Conservation (phyloP, 1,140 invertebrate species). For the Papilio polyxenes region DNA sequence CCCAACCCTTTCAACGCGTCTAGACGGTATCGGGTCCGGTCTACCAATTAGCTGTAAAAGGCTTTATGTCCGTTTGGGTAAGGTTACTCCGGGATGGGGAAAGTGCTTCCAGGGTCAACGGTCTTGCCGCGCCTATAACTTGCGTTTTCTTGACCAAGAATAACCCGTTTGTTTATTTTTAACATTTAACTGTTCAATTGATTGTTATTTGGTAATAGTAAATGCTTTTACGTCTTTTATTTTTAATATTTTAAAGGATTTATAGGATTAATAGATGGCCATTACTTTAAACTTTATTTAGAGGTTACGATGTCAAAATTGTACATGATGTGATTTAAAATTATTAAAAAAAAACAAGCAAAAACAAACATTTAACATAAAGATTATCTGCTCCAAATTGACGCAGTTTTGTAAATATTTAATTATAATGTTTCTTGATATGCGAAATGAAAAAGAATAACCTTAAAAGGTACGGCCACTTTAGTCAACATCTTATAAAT, state of each 20-base stretch:
- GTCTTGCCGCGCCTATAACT: conserved; percentile 32
- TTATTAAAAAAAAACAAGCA: too few relatives aligned
- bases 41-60: conserved; percentile 12
- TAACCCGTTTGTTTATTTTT: conserved; percentile 2
- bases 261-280: too few relatives aligned
- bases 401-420: too few relatives aligned
- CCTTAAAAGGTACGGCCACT: not conserved
- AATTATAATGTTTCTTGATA: too few relatives aligned
- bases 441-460: not conserved
- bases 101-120: conserved; percentile 40
- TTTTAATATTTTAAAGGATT: too few relatives aligned
- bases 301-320: too few relatives aligned
- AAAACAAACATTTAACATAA: too few relatives aligned
- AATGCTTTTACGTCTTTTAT: too few relatives aligned
- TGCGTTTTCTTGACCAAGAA: conserved; percentile 1
- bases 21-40: conserved; percentile 29
- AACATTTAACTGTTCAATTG: not conserved
- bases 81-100: conserved; percentile 38
- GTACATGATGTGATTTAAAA: too few relatives aligned
- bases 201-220: too few relatives aligned
- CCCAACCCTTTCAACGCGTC: conserved; percentile 14
- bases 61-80: conserved; percentile 32
- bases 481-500: not conserved
- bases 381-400: too few relatives aligned
- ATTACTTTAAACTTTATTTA: too few relatives aligned